Percentiles rank a stretch among this genome's conserved stretches.
Conservation (phyloP, 2,113 vertebrate species). For the Lichenostomus cassidix region DNA sequence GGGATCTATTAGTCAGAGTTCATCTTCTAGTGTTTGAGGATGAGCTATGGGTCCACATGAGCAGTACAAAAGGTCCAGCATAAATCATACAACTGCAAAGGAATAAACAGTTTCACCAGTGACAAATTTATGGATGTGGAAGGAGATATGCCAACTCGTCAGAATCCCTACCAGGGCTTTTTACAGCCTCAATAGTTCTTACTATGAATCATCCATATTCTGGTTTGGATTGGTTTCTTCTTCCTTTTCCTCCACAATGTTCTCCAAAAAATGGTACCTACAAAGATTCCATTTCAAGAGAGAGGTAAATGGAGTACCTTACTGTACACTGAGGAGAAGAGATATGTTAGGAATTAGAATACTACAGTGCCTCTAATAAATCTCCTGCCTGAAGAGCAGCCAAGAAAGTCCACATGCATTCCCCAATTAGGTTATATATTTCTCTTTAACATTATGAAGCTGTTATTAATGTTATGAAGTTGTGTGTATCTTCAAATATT, state of each 20-base stretch:
- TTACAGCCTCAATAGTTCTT: background rate
- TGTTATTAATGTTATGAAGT: conserved; percentile 2
- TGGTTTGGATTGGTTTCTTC: background rate
- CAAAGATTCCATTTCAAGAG: background rate
- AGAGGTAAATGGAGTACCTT: background rate
- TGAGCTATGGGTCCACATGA: conserved; percentile 18
- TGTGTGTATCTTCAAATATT: background rate
- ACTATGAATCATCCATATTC: background rate
- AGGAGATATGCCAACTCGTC: conserved; percentile 13
- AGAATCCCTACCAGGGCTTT: background rate
- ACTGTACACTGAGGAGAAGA: background rate
- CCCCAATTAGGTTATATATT: conserved; percentile 14
- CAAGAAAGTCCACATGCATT: conserved; percentile 28
- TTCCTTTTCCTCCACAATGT: background rate
- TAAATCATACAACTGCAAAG: background rate
- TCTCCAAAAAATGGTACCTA: background rate
- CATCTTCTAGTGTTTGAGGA: conserved; percentile 11
- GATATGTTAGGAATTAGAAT: background rate
- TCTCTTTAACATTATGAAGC: conserved; percentile 36
- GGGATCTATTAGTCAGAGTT: conserved; percentile 20
- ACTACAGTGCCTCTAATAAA: conserved; percentile 1
- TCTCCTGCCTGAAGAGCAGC: conserved; percentile 10
- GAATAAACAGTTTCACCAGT: conserved; percentile 6
- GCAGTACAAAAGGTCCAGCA: conserved; percentile 20
- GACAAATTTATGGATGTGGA: conserved; percentile 15